Base-by-base conservation (phyloP, 2,113 vertebrate species). In the Rhodinocichla rosea region DNA sequence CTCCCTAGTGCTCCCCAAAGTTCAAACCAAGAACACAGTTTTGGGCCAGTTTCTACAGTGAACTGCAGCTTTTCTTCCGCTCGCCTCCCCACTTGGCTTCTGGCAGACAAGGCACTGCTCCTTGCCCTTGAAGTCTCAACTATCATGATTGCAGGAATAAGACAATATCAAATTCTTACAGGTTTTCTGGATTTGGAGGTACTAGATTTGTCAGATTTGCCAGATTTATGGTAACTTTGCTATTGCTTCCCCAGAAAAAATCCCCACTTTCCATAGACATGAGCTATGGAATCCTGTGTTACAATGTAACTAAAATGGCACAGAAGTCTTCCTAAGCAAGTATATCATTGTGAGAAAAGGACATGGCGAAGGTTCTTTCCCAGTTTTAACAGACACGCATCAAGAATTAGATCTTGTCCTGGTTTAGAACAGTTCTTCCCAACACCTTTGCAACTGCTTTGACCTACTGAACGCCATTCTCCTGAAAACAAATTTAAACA, bases 251-350 rank as follows among this genome's bases (percentile, higher is more conserved):
- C 62, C 24, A 47, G 13, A 20, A 67, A 83, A 88, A 74, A 83
- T 9, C 49, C 10, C 3, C 0, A 0, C 15, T 52, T 92, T 68
- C 8, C 33, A 26, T 17, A 55, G 1, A 35, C 9, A 16, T 45
- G 32, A 85, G 47, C 67, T 47, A 62, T 10, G 0, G 0, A 82
- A 87, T 55, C 27, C 30, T 23, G 28, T 12, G 27, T 40, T 62
- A 70, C 9, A 50, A 37, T 28, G 27, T 27, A 70, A 78, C 21
- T 74, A 55, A 81, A 93, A 37, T 7, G 39, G 32, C 33, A 63
- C 17, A 14, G 2, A 62, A 87, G 11, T 28, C 33, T 87, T 77
- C 27, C 40, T 44, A 80, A 89, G 32, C 27, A 64, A 52, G 37
- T 28, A 30, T 1, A 6, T 35, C 49, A 32, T 4, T 62, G 45